Conservation (phyloP, 2,797 vertebrate genomes). For the Adrianichthys oophorus region DNA sequence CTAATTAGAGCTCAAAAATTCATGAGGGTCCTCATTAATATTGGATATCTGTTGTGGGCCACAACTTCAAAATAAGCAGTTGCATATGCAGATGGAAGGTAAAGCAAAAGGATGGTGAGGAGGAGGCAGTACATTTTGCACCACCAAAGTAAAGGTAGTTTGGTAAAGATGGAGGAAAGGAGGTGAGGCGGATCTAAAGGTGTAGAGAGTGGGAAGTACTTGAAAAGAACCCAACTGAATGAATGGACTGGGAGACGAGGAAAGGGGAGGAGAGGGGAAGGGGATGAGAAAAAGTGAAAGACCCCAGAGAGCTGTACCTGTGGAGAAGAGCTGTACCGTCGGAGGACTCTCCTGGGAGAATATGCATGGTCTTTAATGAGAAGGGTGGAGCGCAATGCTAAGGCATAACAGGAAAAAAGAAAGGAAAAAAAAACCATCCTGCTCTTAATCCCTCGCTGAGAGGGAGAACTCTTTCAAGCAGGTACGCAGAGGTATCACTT, state of each 20-base stretch:
- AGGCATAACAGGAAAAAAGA: conserved; percentile 65
- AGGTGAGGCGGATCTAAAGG: conserved; percentile 57
- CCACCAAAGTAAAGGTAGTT: conserved; percentile 51
- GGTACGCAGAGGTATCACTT: conserved; percentile 71
- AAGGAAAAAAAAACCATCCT: conserved; percentile 52
- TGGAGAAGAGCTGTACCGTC: conserved; percentile 77
- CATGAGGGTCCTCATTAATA: conserved; percentile 98
- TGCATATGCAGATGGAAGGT: conserved; percentile 92
- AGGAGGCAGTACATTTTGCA: conserved; percentile 30
- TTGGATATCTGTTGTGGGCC: conserved; percentile 94
- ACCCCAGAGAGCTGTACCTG: conserved; percentile 86
- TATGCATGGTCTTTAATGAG: conserved; percentile 78
- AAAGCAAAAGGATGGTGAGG: conserved; percentile 71
- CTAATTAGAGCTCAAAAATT: conserved; percentile 99
- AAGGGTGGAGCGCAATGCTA: conserved; percentile 70
- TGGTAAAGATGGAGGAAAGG: conserved; percentile 61
- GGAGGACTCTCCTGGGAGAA: conserved; percentile 73
- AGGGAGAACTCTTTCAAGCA: conserved; percentile 67
- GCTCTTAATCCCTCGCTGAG: conserved; percentile 71
- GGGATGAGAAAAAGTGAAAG: conserved; percentile 68
- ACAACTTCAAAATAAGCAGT: conserved; percentile 91
- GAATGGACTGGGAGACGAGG: conserved; percentile 64
- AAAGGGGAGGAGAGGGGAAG: conserved; percentile 58
- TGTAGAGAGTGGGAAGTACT: conserved; percentile 60
- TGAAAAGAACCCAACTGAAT: conserved; percentile 53